Conservation (phyloP, 2,888 invertebrate genomes). For the Euproctis similis region DNA sequence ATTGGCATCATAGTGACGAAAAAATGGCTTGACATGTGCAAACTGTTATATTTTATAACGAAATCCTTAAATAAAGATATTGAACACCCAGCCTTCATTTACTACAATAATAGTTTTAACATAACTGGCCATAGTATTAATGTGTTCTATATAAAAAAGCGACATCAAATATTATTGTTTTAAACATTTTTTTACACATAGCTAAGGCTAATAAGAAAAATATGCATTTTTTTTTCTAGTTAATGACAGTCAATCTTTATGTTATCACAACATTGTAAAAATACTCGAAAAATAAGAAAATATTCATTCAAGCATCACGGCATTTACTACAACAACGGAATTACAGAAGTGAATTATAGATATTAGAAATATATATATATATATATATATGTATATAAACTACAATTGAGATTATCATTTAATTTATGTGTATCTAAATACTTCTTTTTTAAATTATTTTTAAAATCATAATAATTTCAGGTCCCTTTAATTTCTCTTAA, state of each 20-base stretch:
- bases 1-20: slow-evolving; percentile 23
- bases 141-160: slow-evolving; percentile 49
- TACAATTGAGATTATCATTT: slow-evolving; percentile 71
- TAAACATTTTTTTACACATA: slow-evolving; percentile 37
- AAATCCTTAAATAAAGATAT: slow-evolving; percentile 39
- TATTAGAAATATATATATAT: slow-evolving; percentile 50
- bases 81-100: slow-evolving; percentile 51
- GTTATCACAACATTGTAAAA: slow-evolving; percentile 53
- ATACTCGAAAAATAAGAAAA: slow-evolving; percentile 60
- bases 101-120: slow-evolving; percentile 58
- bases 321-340: slow-evolving; percentile 48
- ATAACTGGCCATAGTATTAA: slow-evolving; percentile 72
- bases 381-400: no score
- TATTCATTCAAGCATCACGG: slow-evolving; percentile 41
- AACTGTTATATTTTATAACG: slow-evolving; percentile 26
- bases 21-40: no score
- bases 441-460: slow-evolving; percentile 62
- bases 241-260: slow-evolving; percentile 40
- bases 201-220: slow-evolving; percentile 32
- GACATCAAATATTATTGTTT: slow-evolving; percentile 45
- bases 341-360: slow-evolving; percentile 47
- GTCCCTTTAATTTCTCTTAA: slow-evolving; percentile 74
- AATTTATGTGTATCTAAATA: slow-evolving; percentile 71
- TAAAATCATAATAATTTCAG: slow-evolving; percentile 69
- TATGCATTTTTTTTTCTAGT: slow-evolving; percentile 39